Evolutionary conservation across 2,113 vertebrate species (phyloP), one percentile per base, ranked within the genome.

Genomic region (Chaenogobius annularis): DNA sequence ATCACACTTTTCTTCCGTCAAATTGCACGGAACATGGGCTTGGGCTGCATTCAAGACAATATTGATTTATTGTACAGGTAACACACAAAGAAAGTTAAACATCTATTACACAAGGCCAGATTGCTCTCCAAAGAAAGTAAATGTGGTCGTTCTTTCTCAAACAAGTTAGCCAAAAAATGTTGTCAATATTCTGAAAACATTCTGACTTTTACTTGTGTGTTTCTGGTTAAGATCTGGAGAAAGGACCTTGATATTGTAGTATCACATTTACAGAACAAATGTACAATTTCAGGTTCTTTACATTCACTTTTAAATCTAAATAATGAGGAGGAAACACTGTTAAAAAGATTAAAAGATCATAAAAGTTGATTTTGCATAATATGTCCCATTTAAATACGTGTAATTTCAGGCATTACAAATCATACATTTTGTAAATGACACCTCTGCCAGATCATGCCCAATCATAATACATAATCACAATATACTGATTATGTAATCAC

Each of bases 401-500:
- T 4, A 31, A 31, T 31, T 31, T 61, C 15, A 19, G 14, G 8
- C 10, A 64, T 44, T 0, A 3, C 5, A 37, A 40, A 64, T 12
- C 5, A 2, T 64, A 5, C 19, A n/a, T 15, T 50, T 67, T 1
- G 0, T 71, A 54, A 75, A 75, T 17, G 19, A 7, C 31, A 68
- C 14, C 48, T 54, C 12, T 19, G 62, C n/a, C 74, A 44, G 54
- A 26, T 52, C 12, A 72, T 0, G 3, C 37, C 61, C 43, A n/a
- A 47, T 58, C 5, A 79, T 73, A 69, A 66, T n/a, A n/a, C n/a
- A n/a, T n/a, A n/a, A n/a, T 31, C 26, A 17, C 70, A 63, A 74
- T 70, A 74, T 78, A 71, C 56, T 70, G 62, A 78, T 70, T 70
- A 72, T 62, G 23, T 78, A 22, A 71, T 69, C 20, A 62, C 75